These are phyloP conservation scores for Aramus guarauna DNA, from an alignment of 2,113 vertebrate genomes.

Conservation along the genomic window DNA sequence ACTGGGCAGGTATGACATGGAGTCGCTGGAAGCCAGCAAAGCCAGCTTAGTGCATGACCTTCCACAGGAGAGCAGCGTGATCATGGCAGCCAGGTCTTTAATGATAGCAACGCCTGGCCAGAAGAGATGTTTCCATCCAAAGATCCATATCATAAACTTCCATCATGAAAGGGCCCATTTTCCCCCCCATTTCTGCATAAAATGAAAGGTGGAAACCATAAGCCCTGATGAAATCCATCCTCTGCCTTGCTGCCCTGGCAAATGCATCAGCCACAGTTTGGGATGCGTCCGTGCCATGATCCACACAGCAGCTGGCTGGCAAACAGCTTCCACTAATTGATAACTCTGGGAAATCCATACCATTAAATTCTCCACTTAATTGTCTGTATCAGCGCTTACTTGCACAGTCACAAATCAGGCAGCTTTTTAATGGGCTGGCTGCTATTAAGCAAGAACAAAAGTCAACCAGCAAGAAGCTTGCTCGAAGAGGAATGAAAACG, in stretches of 20 bases:
- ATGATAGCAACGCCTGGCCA: background rate
- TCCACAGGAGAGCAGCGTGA: background rate
- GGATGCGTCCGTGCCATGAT: fast-evolving
- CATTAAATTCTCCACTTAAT: background rate
- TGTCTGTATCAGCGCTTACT: background rate
- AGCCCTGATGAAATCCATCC: background rate
- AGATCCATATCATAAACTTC: fast-evolving
- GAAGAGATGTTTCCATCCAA: background rate
- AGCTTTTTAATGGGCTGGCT: background rate
- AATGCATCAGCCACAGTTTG: fast-evolving
- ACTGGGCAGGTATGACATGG: background rate
- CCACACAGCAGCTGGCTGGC: fast-evolving
- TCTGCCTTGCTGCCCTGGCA: background rate
- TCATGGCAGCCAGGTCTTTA: background rate
- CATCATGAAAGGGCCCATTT: background rate
- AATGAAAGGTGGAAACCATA: background rate
- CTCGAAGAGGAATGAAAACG: background rate
- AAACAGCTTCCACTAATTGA: background rate
- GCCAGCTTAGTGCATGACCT: background rate
- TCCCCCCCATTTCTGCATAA: background rate
- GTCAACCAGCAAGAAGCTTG: background rate
- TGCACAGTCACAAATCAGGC: background rate
- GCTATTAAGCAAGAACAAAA: background rate
- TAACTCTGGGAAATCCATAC: constrained; percentile 29
- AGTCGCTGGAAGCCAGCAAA: background rate